Evolutionary conservation across 2,888 invertebrate genomes (phyloP).

Genomic region (Atethmia centrago): DNA sequence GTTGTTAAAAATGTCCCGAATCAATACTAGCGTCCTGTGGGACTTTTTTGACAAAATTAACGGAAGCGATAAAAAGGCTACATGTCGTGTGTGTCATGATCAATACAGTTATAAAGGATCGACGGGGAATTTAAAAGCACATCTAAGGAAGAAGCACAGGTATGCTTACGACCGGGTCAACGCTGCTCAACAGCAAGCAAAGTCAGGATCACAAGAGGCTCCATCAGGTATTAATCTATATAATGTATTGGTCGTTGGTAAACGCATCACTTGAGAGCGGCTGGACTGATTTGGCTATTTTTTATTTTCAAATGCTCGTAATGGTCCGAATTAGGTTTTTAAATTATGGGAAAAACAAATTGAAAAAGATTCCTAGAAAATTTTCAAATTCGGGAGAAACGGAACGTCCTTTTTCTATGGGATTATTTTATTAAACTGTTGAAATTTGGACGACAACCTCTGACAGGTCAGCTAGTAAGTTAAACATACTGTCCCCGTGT

Average conservation of each 20-base stretch:
- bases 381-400: background rate
- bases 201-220: too few species aligned
- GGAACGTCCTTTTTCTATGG: background rate
- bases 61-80: background rate
- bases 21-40: background rate
- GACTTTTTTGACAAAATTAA: constrained; percentile 12
- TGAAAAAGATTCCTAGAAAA: background rate
- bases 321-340: background rate
- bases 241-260: too few species aligned
- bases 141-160: background rate
- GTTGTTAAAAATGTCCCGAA: constrained; percentile 1
- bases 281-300: background rate
- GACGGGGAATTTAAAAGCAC: background rate
- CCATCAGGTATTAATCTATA: background rate
- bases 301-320: background rate
- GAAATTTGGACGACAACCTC: background rate
- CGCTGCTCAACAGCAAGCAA: background rate
- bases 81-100: constrained; percentile 1
- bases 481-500: background rate
- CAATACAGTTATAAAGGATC: background rate
- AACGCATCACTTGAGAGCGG: too few species aligned
- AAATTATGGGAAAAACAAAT: too few species aligned
- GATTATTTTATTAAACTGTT: background rate
- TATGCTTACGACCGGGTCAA: background rate
- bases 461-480: background rate